Conservation (phyloP, 2,888 invertebrate species). For the Xylota segnis region DNA sequence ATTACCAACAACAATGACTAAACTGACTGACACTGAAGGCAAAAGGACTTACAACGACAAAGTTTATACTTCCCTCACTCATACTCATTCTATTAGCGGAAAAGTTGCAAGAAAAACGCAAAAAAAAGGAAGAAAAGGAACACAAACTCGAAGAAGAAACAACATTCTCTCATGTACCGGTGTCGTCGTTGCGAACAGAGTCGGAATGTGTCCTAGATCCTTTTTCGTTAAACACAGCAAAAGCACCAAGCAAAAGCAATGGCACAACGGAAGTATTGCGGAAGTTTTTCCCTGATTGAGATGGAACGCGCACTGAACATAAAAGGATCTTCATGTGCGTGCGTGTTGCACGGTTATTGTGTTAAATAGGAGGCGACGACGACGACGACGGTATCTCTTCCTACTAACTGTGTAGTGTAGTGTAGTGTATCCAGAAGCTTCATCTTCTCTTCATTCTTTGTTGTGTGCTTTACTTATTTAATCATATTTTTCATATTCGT, state of each 20-base stretch:
- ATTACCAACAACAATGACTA: constrained; percentile 50
- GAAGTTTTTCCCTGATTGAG: constrained; percentile 71
- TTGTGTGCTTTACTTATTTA: constrained; percentile 40
- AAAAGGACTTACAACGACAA: constrained; percentile 61
- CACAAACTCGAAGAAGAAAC: constrained; percentile 25
- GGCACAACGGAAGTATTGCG: constrained; percentile 52
- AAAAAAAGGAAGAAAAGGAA: background rate
- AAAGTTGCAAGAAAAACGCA: constrained; percentile 37
- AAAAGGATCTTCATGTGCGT: constrained; percentile 50
- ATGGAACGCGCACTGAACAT: constrained; percentile 44
- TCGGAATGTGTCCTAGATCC: constrained; percentile 48
- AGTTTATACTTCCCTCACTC: constrained; percentile 51
- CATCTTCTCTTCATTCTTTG: background rate
- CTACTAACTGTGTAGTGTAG: constrained; percentile 19
- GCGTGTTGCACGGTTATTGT: constrained; percentile 53
- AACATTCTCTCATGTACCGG: constrained; percentile 50
- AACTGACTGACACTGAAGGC: constrained; percentile 48
- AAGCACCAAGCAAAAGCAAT: background rate
- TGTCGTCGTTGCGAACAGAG: background rate
- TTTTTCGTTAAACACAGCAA: constrained; percentile 20
- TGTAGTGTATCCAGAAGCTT: background rate
- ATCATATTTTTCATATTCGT: constrained; percentile 55
- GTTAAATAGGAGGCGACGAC: constrained; percentile 43
- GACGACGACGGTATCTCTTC: background rate
- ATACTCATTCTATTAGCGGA: constrained; percentile 56